phyloP scores from a whole-genome alignment of 2,797 vertebrate species.

The Acanthopagrus latus region DNA sequence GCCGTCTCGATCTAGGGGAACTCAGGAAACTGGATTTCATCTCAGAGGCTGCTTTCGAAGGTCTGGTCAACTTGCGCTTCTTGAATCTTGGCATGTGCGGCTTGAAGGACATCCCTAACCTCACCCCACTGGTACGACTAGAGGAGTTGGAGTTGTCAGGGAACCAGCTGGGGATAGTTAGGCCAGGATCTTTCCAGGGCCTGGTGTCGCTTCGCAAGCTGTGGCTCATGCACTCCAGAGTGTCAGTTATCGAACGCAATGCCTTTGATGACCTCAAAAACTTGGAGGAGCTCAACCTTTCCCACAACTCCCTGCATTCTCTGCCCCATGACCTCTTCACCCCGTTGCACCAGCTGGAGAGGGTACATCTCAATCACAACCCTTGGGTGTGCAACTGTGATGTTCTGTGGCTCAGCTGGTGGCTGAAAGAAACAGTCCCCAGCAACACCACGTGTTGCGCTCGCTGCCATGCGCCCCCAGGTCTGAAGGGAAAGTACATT shows the following conservation, averaged over 20 bases:
- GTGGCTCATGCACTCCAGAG: slow-evolving; percentile 97
- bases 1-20: slow-evolving; percentile 94
- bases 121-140: slow-evolving; percentile 91
- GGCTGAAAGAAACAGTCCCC: slow-evolving; percentile 96
- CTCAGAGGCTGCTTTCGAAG: slow-evolving; percentile 96
- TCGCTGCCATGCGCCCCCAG: slow-evolving; percentile 94
- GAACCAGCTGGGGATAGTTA: slow-evolving; percentile 92
- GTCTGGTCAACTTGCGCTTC: slow-evolving; percentile 94
- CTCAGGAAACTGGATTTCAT: slow-evolving; percentile 96
- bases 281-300: slow-evolving; percentile 95
- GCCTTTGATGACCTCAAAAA: slow-evolving; percentile 98
- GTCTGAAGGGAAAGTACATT: slow-evolving; percentile 92
- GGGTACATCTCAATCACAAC: slow-evolving; percentile 98
- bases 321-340: slow-evolving; percentile 98
- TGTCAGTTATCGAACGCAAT: slow-evolving; percentile 95
- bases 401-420: slow-evolving; percentile 98
- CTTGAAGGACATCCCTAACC: slow-evolving; percentile 96
- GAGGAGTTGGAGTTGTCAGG: slow-evolving; percentile 97
- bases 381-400: slow-evolving; percentile 98
- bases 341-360: slow-evolving; percentile 93
- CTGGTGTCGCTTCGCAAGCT: slow-evolving; percentile 93
- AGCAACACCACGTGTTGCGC: slow-evolving; percentile 98
- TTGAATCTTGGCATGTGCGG: slow-evolving; percentile 98
- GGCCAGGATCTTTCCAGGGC: slow-evolving; percentile 95
- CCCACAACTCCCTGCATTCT: slow-evolving; percentile 96